A percentile compares a stretch with the other conserved stretches of the same genome.
Evolutionary conservation across 2,113 vertebrate species (phyloP).

Genomic region (Cygnus buccinator): DNA sequence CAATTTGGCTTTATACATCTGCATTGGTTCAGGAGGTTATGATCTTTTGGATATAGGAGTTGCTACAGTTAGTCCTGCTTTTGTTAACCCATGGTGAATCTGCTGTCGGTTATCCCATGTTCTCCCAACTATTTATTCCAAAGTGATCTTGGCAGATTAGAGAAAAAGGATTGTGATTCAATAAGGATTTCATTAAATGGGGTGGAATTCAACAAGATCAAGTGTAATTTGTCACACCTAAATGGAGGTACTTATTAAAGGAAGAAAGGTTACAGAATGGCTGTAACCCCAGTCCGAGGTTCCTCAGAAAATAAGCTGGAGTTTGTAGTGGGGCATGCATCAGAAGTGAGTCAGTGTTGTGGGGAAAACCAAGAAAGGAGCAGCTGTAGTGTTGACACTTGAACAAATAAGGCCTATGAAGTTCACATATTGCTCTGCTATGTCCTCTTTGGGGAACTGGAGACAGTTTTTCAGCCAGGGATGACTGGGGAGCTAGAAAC

Average conservation of each 20-base stretch:
- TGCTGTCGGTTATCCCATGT: neutral
- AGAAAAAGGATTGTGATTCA: neutral
- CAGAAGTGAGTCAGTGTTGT: neutral
- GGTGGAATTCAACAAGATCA: neutral
- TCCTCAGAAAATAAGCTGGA: neutral
- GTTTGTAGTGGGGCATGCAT: neutral
- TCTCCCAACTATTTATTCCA: neutral
- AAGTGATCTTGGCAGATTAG: neutral
- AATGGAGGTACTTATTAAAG: neutral
- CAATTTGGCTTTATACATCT: neutral
- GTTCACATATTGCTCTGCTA: rapidly evolving
- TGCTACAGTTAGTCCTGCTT: neutral
- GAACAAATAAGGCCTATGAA: neutral
- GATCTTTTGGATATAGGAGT: neutral
- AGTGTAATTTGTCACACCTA: neutral
- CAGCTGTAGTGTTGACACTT: neutral
- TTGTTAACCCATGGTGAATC: neutral
- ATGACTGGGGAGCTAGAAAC: neutral
- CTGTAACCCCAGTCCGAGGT: neutral
- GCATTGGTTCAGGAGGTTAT: neutral
- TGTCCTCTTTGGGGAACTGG: neutral
- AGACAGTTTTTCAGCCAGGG: neutral
- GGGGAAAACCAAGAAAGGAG: neutral
- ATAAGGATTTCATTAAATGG: neutral
- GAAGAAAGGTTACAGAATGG: neutral